Evolutionary conservation across 30 jellyfish, hydroid and myxozoan species (phyloP), one percentile per base, ranked within the genome.

Genomic region (Aurelia aurita): DNA sequence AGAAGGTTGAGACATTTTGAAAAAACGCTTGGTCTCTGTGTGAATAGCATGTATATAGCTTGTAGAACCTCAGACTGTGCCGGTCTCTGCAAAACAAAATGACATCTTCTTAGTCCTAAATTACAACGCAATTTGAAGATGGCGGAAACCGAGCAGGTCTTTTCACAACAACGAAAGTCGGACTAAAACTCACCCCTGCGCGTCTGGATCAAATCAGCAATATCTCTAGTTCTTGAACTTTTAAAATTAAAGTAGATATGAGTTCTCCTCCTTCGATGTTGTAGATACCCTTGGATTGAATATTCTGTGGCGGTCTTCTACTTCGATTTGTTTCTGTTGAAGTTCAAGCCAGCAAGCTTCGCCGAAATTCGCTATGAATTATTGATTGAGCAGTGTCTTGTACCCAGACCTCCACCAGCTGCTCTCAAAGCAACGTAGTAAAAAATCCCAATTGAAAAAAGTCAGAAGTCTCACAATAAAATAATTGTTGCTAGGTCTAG

Each of bases 1-100:
- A 89, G 98, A 80, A 87, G 90, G 69, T 77, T 93, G 98, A 73
- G 98, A 93, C 98, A 93, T 93, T 81, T 80, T 92, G 97, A 27
- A 73, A 74, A 86, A 88, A 90, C 89, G 90, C 87, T 80, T 43
- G 67, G 70, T 58, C 58, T 67, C 86, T 74, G 95, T 93, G 88
- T 92, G 97, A 87, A 69, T 79, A 87, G 39, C 98, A 93, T 93
- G 97, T 87, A 93, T 89, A 88, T 76, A 82, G 90, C 91, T 92
- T 54, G 77, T 81, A 79, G 91, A 80, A 87, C 94, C 74, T 88
- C 95, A 69, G 85, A 66, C 72, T 92, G 97, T 88, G 98, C 98
- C 95, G 96, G 98, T 78, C 89, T 89, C 96, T 86, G 67, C 87
- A 78, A 85, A 78, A 74, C 66, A 80, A 53, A 83, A 81, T 39